Evolutionary conservation across 2,113 vertebrate genomes (phyloP), one percentile per base, ranked within the genome.

Genomic region (Protomyctophum bolini): DNA sequence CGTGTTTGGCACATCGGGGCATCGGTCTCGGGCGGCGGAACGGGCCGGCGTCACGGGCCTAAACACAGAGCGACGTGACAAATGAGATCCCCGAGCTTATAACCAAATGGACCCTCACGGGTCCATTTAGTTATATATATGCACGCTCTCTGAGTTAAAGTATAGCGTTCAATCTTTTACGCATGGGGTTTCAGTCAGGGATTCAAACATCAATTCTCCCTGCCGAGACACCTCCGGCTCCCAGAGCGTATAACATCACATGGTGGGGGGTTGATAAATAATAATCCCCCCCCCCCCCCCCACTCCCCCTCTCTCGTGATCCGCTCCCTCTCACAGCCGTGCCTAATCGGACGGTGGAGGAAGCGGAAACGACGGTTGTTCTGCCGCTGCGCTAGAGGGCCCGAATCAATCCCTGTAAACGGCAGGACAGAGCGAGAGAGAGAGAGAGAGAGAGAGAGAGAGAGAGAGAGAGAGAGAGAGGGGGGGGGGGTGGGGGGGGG

Each of bases 331-430:
- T 48, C 72, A 62, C 76, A 6, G 59, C 81, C 71, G 6, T 75
- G 80, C 49, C 82, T 77, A 85, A 88, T 87, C 78, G 49, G 49
- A 68, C 74, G 63, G 72, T 71, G 57, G 68, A 54, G 73, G 75
- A 78, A 79, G 79, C 33, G 33, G 33, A 41, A 41, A 2, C 33
- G 21, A 21, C 33, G 33, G 33, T 41, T 1, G 33, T 41, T 41
- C 60, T 33, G 10, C 68, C 74, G 81, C 58, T 47, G 66, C 1
- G 58, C 81, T 62, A 66, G 11, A 58, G 79, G 80, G 68, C 55
- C 73, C 0, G 51, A 80, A 87, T 85, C 85, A 84, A 80, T 70
- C 65, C 3, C n/a, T 68, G 69, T 55, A 70, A 82, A 84, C 74
- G 61, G 84, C 81, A 66, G 49, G 61, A 66, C 73, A 28, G 29